A percentile compares a stretch with the other conserved stretches of the same genome.
Conservation (phyloP, 2,113 vertebrate species). For the Lipotes vexillifer region DNA sequence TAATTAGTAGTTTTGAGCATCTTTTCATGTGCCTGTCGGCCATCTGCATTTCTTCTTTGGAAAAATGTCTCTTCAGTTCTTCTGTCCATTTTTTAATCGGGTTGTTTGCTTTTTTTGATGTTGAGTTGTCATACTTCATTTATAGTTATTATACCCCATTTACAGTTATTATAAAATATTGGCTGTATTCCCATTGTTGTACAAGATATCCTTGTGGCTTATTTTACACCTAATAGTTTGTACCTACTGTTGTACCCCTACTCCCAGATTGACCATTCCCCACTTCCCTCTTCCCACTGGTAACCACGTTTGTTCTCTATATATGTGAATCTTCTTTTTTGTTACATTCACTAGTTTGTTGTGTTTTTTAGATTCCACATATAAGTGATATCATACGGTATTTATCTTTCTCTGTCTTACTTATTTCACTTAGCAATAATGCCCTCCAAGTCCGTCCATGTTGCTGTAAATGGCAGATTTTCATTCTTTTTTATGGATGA, state of each 20-base stretch:
- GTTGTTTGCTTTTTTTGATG: neutral
- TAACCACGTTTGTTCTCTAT: neutral
- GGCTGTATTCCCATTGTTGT: neutral
- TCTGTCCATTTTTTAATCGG: neutral
- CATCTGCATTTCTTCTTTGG: neutral
- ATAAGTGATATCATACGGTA: neutral
- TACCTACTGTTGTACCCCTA: neutral
- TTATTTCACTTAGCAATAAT: neutral
- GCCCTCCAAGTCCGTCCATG: neutral
- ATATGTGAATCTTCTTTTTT: neutral
- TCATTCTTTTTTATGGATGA: neutral
- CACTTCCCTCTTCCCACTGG: neutral
- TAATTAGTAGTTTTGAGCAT: neutral
- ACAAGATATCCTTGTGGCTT: neutral
- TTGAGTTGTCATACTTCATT: neutral
- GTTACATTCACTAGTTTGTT: neutral
- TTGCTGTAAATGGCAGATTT: neutral
- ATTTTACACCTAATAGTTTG: neutral
- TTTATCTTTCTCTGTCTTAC: neutral
- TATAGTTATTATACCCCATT: neutral
- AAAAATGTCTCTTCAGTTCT: neutral
- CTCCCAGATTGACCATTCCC: neutral
- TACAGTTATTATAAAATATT: neutral
- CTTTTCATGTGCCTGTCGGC: neutral
- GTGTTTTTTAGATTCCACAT: neutral